Evolutionary conservation across 30 jellyfish, hydroid and myxozoan species (phyloP).

Genomic region (Cassiopea andromeda): DNA sequence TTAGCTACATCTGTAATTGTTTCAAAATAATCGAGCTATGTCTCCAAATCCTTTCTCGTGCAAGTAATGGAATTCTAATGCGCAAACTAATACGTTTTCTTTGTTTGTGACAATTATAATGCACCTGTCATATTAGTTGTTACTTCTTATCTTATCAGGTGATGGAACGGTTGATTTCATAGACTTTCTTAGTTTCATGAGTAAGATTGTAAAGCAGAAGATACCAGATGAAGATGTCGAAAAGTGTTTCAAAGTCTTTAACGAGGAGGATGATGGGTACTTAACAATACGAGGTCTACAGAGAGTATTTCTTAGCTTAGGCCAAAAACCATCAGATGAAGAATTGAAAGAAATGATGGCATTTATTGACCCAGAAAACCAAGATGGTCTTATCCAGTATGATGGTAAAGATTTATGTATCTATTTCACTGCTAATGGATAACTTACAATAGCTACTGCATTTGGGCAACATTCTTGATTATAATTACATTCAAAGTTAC

Average conservation of each 20-base stretch:
- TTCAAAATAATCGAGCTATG: too few species aligned
- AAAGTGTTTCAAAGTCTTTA: conserved; percentile 56
- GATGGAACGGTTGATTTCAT: conserved; percentile 69
- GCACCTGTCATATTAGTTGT: too few species aligned
- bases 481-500: too few species aligned
- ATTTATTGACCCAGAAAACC: conserved; percentile 44
- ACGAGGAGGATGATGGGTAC: conserved; percentile 54
- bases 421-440: too few species aligned
- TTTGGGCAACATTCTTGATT: too few species aligned
- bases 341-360: conserved; percentile 65
- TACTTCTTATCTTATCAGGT: conserved; percentile 22
- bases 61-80: too few species aligned
- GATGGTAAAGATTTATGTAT: conserved; percentile 23
- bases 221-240: conserved; percentile 61
- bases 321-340: conserved; percentile 49
- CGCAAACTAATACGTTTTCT: too few species aligned
- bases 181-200: conserved; percentile 69
- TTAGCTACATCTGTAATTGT: too few species aligned
- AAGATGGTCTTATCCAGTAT: conserved; percentile 59
- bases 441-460: too few species aligned
- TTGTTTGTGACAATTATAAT: too few species aligned
- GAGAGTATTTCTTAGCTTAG: conserved; percentile 59
- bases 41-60: too few species aligned
- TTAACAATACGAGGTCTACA: conserved; percentile 68
- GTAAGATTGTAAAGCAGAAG: conserved; percentile 48